Evolutionary conservation across 2,888 invertebrate species (phyloP), one percentile per base, ranked within the genome.

Genomic region (Lasioglossum vierecki): DNA sequence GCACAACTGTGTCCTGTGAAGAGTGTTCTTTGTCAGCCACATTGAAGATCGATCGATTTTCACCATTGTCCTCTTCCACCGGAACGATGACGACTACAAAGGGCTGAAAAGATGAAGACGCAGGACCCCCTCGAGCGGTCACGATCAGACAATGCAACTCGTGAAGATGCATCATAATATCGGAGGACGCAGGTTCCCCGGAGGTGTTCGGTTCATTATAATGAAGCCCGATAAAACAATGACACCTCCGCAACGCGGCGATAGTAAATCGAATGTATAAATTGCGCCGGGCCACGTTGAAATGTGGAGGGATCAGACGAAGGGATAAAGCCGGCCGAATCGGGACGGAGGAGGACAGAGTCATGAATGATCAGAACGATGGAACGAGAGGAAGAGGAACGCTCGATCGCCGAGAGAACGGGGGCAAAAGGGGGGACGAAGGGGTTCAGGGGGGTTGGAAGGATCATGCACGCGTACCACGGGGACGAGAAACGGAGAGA

Each of bases 161-260:
- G 13, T 41, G 22, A 6, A 46, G 66, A 63, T 60, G 30, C 57
- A 66, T 76, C 71, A 84, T 78, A 71, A 71, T 57, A 71, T 57
- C 53, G 15, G 15, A 18, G 13, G 8, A 0, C 18, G 6, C 1
- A 2, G 53, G 11, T n/a, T 9, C 63, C 15, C 15, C 30, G 68
- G 35, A 68, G 68, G 68, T 35, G 68, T 39, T 68, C 68, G 39
- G 68, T 85, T 87, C 82, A 79, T 86, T 79, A 86, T 79, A 83
- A 86, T 72, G 30, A 63, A 63, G 75, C 49, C 73, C 83, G 83
- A 84, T 85, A 85, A 88, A 88, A 88, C 90, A 91, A 88, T 88
- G 88, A 89, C 84, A 87, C 86, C 72, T 86, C 88, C 83, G 84
- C 85, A 90, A 90, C 87, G 85, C 86, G 80, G 83, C 78, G 88